These are phyloP conservation scores for Colletes gigas DNA, from an alignment of 1,140 invertebrate species.

Conservation along the genomic window DNA sequence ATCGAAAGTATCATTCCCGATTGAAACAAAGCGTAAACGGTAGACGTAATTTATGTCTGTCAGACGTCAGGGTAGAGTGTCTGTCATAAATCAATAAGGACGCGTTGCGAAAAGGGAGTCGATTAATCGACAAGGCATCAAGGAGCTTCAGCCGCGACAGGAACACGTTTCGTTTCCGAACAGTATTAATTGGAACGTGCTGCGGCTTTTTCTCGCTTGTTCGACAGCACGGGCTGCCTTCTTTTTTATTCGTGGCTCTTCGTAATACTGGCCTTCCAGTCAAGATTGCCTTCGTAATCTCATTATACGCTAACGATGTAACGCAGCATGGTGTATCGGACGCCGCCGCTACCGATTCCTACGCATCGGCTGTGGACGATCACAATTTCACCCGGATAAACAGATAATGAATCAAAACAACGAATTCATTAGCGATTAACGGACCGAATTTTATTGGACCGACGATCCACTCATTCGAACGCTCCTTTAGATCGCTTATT, in stretches of 20 bases:
- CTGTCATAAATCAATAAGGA: conserved; percentile 25
- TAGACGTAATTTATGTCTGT: conserved; percentile 10
- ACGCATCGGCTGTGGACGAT: background rate
- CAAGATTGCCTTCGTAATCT: conserved; percentile 63
- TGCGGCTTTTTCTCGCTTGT: conserved; percentile 47
- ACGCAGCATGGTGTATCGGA: conserved; percentile 66
- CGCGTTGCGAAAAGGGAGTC: conserved; percentile 22
- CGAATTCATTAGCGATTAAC: too few species aligned
- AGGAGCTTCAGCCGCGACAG: conserved; percentile 9
- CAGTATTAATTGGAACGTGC: conserved; percentile 67
- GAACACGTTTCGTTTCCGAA: conserved; percentile 48
- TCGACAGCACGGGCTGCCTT: conserved; percentile 47
- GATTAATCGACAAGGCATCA: conserved; percentile 38
- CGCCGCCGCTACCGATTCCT: conserved; percentile 54
- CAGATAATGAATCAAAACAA: too few species aligned
- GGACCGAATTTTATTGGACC: too few species aligned
- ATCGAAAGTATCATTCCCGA: background rate
- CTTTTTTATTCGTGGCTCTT: conserved; percentile 41
- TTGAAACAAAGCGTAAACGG: conserved; percentile 10
- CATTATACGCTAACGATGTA: conserved; percentile 70
- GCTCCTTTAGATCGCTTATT: too few species aligned
- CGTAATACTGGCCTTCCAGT: conserved; percentile 39
- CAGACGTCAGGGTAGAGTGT: background rate
- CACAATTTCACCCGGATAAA: too few species aligned
- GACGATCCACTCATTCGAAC: too few species aligned